phyloP scores from a whole-genome alignment of 2,797 vertebrate genomes.

The Denticeps clupeoides region DNA sequence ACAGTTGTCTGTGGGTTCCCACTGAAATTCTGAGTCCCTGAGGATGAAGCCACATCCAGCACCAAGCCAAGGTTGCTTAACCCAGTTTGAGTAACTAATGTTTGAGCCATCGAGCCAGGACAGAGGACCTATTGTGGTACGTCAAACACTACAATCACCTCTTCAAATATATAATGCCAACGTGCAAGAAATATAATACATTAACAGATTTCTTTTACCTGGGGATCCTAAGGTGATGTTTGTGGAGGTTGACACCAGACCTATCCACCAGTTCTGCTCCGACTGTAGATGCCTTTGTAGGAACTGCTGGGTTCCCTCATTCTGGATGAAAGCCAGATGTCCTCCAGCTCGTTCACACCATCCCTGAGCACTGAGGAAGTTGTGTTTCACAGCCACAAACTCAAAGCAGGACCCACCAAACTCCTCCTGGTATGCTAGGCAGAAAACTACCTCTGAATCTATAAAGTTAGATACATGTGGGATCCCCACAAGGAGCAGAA shows the following conservation, averaged over 20 bases:
- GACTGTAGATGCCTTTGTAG: slow-evolving; percentile 67
- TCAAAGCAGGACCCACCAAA: slow-evolving; percentile 81
- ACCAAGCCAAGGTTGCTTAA: slow-evolving; percentile 33
- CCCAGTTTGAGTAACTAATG: slow-evolving; percentile 76
- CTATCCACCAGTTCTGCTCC: slow-evolving; percentile 82
- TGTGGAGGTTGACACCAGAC: slow-evolving; percentile 57
- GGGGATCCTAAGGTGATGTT: slow-evolving; percentile 54
- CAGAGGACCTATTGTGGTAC: slow-evolving; percentile 66
- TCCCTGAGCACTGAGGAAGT: slow-evolving; percentile 66
- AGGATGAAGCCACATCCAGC: slow-evolving; percentile 64
- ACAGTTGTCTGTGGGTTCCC: slow-evolving; percentile 71
- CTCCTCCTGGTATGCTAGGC: slow-evolving; percentile 63
- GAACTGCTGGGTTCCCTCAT: slow-evolving; percentile 76
- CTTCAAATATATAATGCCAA: too few species aligned
- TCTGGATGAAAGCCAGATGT: slow-evolving; percentile 75
- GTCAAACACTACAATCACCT: too few species aligned
- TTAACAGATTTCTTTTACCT: too few species aligned
- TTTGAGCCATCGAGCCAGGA: slow-evolving; percentile 80
- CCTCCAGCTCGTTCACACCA: slow-evolving; percentile 87
- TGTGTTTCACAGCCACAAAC: slow-evolving; percentile 60
- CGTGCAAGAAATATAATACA: too few species aligned
- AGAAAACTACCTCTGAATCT: slow-evolving; percentile 40
- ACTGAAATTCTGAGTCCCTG: slow-evolving; percentile 64
- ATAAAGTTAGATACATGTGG: too few species aligned
- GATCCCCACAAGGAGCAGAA: too few species aligned